phyloP scores from a whole-genome alignment of 2,797 vertebrate species.

The Catamblyrhynchus diadema region DNA sequence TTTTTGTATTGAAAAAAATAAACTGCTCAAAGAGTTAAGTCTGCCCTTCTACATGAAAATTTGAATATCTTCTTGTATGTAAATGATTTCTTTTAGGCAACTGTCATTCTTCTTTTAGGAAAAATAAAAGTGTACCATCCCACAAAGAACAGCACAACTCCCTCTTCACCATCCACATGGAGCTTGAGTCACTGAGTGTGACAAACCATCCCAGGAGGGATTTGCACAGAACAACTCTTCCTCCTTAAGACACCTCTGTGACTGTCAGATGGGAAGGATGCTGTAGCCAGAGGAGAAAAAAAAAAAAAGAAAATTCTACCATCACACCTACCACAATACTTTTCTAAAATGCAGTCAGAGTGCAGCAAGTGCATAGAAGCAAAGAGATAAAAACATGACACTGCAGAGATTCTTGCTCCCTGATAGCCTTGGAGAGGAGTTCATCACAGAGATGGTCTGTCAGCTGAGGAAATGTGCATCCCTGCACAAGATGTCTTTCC shows the following conservation, averaged over 20 bases:
- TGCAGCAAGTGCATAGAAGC: accelerated
- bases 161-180: accelerated
- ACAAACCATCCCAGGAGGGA: background rate
- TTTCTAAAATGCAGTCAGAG: background rate
- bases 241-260: background rate
- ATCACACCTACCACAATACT: background rate
- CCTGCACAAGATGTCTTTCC: background rate
- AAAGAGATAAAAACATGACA: background rate
- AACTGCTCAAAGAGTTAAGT: background rate
- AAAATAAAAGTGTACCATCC: background rate
- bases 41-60: background rate
- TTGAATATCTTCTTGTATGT: background rate
- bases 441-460: background rate
- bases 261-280: background rate
- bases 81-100: background rate
- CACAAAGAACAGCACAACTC: background rate
- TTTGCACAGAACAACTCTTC: background rate
- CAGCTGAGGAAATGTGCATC: accelerated
- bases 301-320: background rate
- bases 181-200: accelerated
- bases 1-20: background rate
- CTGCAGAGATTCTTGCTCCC: background rate
- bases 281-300: background rate
- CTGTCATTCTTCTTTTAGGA: background rate
- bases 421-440: background rate